Evolutionary conservation across 1,140 invertebrate species (phyloP).

Genomic region (Colletes gigas): DNA sequence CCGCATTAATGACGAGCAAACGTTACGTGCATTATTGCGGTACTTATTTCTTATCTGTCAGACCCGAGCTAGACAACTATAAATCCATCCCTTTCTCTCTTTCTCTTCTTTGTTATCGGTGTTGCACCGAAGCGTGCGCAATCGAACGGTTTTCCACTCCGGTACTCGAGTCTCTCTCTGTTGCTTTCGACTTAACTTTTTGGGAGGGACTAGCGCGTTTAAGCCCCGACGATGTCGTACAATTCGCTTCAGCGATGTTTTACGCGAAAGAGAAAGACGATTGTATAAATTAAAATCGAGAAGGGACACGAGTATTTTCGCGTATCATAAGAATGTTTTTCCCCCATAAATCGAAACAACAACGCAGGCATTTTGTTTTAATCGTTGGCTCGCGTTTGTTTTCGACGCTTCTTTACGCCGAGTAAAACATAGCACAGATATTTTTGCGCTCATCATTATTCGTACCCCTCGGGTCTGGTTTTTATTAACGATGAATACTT

Average conservation of each 20-base stretch:
- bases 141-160: neutral
- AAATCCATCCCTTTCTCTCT: constrained; percentile 10
- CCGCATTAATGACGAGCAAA: constrained; percentile 37
- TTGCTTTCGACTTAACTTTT: neutral
- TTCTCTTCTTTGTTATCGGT: neutral
- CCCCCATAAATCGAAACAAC: neutral
- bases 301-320: neutral
- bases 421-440: too few relatives aligned
- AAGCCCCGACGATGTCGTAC: neutral
- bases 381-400: too few relatives aligned
- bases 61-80: constrained; percentile 3
- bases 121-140: neutral
- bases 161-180: neutral
- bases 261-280: neutral
- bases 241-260: neutral
- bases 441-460: neutral
- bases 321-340: neutral
- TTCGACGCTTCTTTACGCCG: too few relatives aligned
- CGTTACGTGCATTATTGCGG: constrained; percentile 31
- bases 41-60: constrained; percentile 33
- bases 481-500: constrained; percentile 1
- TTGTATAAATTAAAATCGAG: constrained; percentile 23
- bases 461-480: neutral
- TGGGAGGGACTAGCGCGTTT: neutral
- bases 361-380: neutral